Base-by-base conservation (phyloP, 2,113 vertebrate genomes). In the Colius striatus region DNA sequence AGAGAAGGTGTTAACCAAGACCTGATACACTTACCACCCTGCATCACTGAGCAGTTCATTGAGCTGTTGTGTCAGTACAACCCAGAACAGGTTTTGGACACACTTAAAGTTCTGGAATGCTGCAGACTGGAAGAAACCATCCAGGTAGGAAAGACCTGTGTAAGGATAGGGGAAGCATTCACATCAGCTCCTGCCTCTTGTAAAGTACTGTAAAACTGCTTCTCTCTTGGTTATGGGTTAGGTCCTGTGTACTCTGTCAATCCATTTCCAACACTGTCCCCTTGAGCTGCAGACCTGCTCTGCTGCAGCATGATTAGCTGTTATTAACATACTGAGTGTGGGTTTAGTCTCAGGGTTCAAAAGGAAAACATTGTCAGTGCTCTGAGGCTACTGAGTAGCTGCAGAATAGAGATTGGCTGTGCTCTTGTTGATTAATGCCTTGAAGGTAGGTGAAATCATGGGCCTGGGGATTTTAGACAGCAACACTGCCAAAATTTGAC, bases 51-150 rank as follows among this genome's bases (percentile, higher is more conserved):
- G 95, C 98, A 98, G 53, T 98, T 99, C 91, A 95, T 99, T 20
- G 98, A 99, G 48, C 93, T 99, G 43, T 88, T 99, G 61, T 99
- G 99, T 90, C 98, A 98, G 65, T 99, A 98, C 85, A 98, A 82
- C 65, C 98, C 99, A 34, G 83, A 96, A 30, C 93, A 98, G 50
- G 99, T 99, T 76, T 97, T 97, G 87, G 96, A 97, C 79, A 99
- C 98, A 0, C 98, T 99, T 32, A 97, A 97, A 85, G 98, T 98
- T 38, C 98, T 99, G 48, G 98, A 99, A 86, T 97, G 97, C 94
- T 99, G 99, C 97, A 98, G 99, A 30, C 97, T 99, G 72, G 98
- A 99, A 91, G 99, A 99, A 94, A 98, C 99, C 79, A 98, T 99
- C 95, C 98, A 99, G 97, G 99, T 99, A 95, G 97, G 93, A 60